Evolutionary conservation across 2,797 vertebrate species (phyloP).

Genomic region (Galago senegalensis): DNA sequence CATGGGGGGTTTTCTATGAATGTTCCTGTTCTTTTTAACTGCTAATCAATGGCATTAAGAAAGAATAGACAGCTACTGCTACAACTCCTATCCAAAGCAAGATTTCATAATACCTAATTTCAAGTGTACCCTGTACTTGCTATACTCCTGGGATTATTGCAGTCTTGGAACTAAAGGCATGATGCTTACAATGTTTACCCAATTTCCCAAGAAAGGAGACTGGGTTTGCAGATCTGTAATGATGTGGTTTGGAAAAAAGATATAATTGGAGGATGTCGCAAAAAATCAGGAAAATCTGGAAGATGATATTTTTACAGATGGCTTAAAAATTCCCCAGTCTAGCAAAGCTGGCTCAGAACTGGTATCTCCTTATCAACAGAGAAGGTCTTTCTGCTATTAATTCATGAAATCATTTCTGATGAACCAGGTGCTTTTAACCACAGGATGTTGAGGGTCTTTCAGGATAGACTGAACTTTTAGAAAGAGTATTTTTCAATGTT

Average conservation of each 20-base stretch:
- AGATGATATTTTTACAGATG: slow-evolving; percentile 27
- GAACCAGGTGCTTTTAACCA: not conserved
- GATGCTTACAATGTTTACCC: not conserved
- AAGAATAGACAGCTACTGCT: not conserved
- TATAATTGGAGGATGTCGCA: slow-evolving; percentile 14
- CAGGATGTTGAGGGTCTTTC: slow-evolving; percentile 1
- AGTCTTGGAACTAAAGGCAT: not conserved
- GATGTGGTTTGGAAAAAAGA: slow-evolving; percentile 40
- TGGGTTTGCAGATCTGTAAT: slow-evolving; percentile 17
- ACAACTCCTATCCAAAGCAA: not conserved
- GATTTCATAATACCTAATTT: slow-evolving; percentile 10
- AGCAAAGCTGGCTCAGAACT: not conserved
- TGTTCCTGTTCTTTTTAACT: not conserved
- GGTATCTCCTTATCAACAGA: slow-evolving; percentile 4
- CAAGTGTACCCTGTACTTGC: not conserved
- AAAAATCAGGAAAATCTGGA: slow-evolving; percentile 10
- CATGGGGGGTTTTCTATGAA: not conserved
- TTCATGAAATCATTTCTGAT: not conserved
- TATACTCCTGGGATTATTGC: not conserved
- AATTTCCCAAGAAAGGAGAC: slow-evolving; percentile 1
- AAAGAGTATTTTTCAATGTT: slow-evolving; percentile 50
- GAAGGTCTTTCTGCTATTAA: slow-evolving; percentile 27
- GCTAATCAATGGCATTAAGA: not conserved
- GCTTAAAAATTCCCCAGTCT: not conserved
- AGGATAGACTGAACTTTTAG: slow-evolving; percentile 29